Percentiles rank a stretch among this genome's conserved stretches.
Conservation (phyloP, 2,797 vertebrate genomes). For the Paramormyrops hopkinsi region DNA sequence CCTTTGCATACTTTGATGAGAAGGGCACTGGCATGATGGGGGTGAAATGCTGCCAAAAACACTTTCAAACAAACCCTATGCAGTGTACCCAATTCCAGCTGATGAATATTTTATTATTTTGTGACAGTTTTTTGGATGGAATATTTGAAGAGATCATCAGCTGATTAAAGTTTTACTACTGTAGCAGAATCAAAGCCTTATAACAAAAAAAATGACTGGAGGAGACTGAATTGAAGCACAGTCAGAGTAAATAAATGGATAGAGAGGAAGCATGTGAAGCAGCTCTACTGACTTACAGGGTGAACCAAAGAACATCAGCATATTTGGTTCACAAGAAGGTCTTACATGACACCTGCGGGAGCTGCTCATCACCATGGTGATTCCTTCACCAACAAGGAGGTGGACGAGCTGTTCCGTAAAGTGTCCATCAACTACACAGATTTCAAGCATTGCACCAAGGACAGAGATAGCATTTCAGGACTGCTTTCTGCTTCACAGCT, state of each 20-base stretch:
- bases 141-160: background rate
- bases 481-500: background rate
- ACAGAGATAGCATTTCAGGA: slow-evolving; percentile 58
- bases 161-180: background rate
- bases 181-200: background rate
- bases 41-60: background rate
- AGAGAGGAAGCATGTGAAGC: background rate
- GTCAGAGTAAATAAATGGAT: background rate
- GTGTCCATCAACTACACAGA: slow-evolving; percentile 71
- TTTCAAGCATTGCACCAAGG: slow-evolving; percentile 72
- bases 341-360: slow-evolving; percentile 51
- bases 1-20: slow-evolving; percentile 72
- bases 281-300: background rate
- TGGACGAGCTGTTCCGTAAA: slow-evolving; percentile 74
- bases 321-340: background rate
- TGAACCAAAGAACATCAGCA: background rate
- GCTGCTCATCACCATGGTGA: slow-evolving; percentile 74
- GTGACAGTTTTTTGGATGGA: background rate
- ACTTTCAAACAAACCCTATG: background rate
- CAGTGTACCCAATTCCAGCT: background rate
- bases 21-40: slow-evolving; percentile 57
- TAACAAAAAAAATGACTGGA: background rate
- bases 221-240: background rate
- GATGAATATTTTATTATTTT: background rate
- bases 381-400: slow-evolving; percentile 70